Conservation (phyloP, 2,113 vertebrate genomes). For the Mormyrus lacerda region DNA sequence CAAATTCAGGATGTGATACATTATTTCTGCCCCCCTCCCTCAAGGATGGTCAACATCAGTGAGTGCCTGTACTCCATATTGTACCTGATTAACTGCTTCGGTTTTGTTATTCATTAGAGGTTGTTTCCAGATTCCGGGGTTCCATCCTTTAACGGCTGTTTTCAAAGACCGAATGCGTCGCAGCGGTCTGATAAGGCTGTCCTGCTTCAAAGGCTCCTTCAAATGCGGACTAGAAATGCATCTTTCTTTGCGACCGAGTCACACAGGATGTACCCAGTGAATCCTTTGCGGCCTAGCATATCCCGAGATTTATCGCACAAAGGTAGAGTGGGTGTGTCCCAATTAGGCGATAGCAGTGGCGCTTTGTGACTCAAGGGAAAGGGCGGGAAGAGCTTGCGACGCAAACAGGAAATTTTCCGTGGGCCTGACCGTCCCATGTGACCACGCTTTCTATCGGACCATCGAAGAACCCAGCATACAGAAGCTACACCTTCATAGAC, state of each 20-base stretch:
- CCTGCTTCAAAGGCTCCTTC: background rate
- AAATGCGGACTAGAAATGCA: background rate
- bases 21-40: background rate
- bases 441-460: background rate
- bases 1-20: background rate
- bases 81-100: background rate
- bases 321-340: background rate
- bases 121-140: background rate
- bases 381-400: background rate
- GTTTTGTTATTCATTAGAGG: background rate
- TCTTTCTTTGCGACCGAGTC: background rate
- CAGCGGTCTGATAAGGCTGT: background rate
- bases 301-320: background rate
- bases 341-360: background rate
- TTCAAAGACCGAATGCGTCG: background rate
- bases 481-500: background rate
- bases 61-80: background rate
- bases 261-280: background rate
- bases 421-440: background rate
- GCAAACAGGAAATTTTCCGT: background rate
- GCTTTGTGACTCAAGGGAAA: background rate
- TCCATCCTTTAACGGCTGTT: background rate
- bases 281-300: background rate
- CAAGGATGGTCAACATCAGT: background rate
- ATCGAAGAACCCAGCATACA: background rate